Percentiles rank a stretch among this genome's conserved stretches.
Conservation (phyloP, 1,140 invertebrate species). For the Orchestia grillus region DNA sequence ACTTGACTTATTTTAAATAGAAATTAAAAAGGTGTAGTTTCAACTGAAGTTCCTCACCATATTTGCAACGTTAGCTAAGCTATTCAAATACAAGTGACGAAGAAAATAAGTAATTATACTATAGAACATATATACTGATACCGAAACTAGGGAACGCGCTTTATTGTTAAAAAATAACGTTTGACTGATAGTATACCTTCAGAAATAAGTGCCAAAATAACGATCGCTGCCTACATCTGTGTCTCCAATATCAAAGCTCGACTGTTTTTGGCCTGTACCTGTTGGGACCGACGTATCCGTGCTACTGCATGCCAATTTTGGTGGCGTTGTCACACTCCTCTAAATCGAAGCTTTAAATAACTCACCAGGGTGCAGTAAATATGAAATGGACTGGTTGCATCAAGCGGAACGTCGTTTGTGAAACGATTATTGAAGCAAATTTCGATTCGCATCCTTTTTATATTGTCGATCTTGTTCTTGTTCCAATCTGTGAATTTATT, state of each 20-base stretch:
- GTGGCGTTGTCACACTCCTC: not conserved
- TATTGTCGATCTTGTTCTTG: not conserved
- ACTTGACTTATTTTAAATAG: too few relatives aligned
- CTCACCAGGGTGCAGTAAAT: not conserved
- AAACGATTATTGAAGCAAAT: not conserved
- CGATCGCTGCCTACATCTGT: too few relatives aligned
- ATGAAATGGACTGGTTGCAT: not conserved
- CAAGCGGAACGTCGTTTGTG: not conserved
- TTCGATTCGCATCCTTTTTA: not conserved
- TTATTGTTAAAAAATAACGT: not conserved
- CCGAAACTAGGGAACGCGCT: not conserved
- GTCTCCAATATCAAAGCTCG: too few relatives aligned
- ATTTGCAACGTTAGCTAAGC: too few relatives aligned
- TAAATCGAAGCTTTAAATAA: not conserved
- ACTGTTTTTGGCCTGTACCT: not conserved
- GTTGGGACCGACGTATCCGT: not conserved
- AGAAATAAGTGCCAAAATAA: not conserved
- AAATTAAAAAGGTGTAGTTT: too few relatives aligned
- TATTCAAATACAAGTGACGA: too few relatives aligned
- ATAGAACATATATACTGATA: not conserved
- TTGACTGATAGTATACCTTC: not conserved
- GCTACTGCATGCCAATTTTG: not conserved
- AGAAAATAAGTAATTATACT: too few relatives aligned
- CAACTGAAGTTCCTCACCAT: too few relatives aligned
- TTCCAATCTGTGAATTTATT: not conserved